A percentile compares a stretch with the other conserved stretches of the same genome.
These are phyloP conservation scores for Syrrhaptes paradoxus DNA, from an alignment of 2,113 vertebrate genomes.

Conservation along the genomic window DNA sequence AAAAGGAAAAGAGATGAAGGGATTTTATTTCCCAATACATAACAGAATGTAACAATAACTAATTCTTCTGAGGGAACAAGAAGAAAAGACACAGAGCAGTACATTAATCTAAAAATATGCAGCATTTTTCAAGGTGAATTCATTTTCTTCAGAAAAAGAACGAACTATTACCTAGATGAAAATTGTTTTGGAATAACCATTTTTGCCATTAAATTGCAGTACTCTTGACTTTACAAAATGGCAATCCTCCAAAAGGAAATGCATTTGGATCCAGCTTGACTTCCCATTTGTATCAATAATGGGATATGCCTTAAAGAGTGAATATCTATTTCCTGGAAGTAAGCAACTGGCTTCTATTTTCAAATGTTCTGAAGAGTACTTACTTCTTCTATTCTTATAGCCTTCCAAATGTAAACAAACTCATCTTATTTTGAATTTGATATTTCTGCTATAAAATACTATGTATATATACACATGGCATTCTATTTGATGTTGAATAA, in stretches of 20 bases:
- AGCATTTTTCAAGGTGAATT: constrained; percentile 43
- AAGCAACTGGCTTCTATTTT: background rate
- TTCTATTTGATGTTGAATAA: background rate
- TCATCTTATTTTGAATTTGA: background rate
- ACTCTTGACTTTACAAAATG: background rate
- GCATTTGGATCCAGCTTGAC: background rate
- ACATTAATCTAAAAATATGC: background rate
- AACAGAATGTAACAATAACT: background rate
- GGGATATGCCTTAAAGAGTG: background rate
- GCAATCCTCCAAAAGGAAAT: background rate
- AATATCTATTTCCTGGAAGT: background rate
- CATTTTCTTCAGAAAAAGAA: constrained; percentile 12
- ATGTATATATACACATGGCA: background rate
- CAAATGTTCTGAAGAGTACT: background rate
- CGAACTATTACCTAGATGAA: background rate
- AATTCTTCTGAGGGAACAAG: background rate
- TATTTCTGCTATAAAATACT: background rate
- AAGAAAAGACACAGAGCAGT: background rate
- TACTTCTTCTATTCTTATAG: background rate
- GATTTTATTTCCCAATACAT: background rate
- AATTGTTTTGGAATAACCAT: background rate
- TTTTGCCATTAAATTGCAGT: background rate
- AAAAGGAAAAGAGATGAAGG: background rate
- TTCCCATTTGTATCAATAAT: background rate
- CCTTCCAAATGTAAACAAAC: background rate